Base-by-base conservation (phyloP, 1,140 invertebrate species). In the Nasonia giraulti region DNA sequence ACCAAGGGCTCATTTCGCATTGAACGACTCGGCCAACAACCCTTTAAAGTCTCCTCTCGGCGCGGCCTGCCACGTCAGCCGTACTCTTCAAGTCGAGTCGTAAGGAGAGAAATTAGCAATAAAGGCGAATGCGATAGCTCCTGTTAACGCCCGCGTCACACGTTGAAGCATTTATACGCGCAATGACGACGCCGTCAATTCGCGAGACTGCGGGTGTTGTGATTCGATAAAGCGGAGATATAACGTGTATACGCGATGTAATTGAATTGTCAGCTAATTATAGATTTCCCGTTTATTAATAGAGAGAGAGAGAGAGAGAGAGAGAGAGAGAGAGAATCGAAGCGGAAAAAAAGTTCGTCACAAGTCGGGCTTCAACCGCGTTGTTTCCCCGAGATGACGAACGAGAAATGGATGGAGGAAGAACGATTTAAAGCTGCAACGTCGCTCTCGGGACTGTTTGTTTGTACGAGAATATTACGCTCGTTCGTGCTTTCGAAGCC, bases 381-480 rank as follows among this genome's bases (percentile, higher is more conserved):
- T 55, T 14, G 50, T 17, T 55, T 14, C 5, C 50, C 3, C 55
- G 55, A 7, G 37, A 31, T 7, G 73, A 40, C 17, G 1, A 23
- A 44, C 44, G 33, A 37, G 31, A 80, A 80, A 31, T 47, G 4
- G 62, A 69, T 14, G n/a, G 40, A 62, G 78, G 44, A 23, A 40
- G 40, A 80, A 80, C 2, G 27, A 62, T 31, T 80, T 62, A 62
- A 80, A 44, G 78, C 68, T 23, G 40, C 44, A 47, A 37, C n/a
- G 33, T 37, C 62, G 77, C 55, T n/a, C 50, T 17, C 10, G 7
- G 5, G 23, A 23, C 31, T 69, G 37, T 80, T 80, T 80, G 62
- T 80, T 80, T 80, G 78, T 20, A 23, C 37, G 78, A 40, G 66
- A 69, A 80, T 44, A 80, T 80, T 69, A 44, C 78, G 66, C 14